Evolutionary conservation across 2,113 vertebrate species (phyloP).

Genomic region (Grantiella picta): DNA sequence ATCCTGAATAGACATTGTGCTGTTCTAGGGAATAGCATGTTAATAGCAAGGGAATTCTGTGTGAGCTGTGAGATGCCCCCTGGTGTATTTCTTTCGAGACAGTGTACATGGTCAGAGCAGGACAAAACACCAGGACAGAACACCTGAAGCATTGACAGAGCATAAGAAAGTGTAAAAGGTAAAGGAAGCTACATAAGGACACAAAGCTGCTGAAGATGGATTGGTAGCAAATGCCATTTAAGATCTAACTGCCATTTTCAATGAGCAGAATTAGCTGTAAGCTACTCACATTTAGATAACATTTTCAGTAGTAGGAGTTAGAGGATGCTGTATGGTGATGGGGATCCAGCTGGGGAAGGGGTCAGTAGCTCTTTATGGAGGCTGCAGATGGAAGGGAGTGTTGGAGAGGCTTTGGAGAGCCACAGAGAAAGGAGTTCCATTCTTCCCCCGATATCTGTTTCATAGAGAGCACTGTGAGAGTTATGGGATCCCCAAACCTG

Average conservation of each 20-base stretch:
- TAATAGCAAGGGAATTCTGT: neutral
- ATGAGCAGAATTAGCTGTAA: neutral
- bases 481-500: neutral
- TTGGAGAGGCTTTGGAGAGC: neutral
- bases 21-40: neutral
- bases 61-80: constrained; percentile 21
- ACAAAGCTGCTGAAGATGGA: neutral
- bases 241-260: neutral
- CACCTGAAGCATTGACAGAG: neutral
- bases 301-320: neutral
- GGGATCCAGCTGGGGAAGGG: neutral
- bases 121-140: neutral
- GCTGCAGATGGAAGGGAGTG: neutral
- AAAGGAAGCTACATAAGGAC: neutral
- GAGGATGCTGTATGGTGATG: neutral
- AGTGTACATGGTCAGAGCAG: neutral
- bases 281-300: neutral
- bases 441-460: neutral
- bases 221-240: neutral
- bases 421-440: neutral
- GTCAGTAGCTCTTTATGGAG: neutral
- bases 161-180: neutral
- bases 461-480: neutral
- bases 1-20: neutral
- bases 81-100: neutral